Evolutionary conservation across 2,888 invertebrate genomes (phyloP).

Genomic region (Ametastegia equiseti): DNA sequence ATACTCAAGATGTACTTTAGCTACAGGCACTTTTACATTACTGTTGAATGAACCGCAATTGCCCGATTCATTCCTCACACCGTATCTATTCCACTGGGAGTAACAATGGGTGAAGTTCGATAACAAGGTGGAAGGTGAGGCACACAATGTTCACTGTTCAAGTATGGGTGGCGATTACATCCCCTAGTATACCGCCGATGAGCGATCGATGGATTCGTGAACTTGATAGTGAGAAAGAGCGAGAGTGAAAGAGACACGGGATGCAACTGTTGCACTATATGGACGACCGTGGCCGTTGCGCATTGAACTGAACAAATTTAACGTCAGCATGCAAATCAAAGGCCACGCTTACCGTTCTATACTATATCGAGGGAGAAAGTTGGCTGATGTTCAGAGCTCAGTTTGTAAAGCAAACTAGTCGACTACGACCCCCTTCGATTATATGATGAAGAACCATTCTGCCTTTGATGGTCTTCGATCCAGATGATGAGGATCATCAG

Average conservation of each 20-base stretch:
- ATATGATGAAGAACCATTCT: not conserved
- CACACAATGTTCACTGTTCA: not conserved
- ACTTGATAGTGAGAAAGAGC: conserved; percentile 7
- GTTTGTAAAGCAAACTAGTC: conserved; percentile 9
- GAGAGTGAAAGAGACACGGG: not conserved
- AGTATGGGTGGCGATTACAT: not conserved
- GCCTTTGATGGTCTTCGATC: not conserved
- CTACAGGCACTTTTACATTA: too few species aligned
- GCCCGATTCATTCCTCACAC: too few species aligned
- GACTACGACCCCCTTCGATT: not conserved
- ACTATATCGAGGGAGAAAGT: conserved; percentile 3
- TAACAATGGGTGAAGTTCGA: too few species aligned
- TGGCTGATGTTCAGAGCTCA: conserved; percentile 7
- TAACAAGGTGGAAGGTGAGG: not conserved
- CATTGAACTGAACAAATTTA: conserved; percentile 10
- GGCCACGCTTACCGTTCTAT: not conserved
- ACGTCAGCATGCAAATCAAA: conserved; percentile 17
- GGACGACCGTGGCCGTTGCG: not conserved
- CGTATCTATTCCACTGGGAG: not conserved
- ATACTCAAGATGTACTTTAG: too few species aligned
- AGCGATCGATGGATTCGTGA: conserved; percentile 16
- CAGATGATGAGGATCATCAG: too few species aligned
- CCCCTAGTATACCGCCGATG: not conserved
- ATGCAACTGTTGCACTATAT: conserved; percentile 24
- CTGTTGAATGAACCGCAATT: too few species aligned